Evolutionary conservation across 2,797 vertebrate species (phyloP).

Genomic region (Diplodus sargus): DNA sequence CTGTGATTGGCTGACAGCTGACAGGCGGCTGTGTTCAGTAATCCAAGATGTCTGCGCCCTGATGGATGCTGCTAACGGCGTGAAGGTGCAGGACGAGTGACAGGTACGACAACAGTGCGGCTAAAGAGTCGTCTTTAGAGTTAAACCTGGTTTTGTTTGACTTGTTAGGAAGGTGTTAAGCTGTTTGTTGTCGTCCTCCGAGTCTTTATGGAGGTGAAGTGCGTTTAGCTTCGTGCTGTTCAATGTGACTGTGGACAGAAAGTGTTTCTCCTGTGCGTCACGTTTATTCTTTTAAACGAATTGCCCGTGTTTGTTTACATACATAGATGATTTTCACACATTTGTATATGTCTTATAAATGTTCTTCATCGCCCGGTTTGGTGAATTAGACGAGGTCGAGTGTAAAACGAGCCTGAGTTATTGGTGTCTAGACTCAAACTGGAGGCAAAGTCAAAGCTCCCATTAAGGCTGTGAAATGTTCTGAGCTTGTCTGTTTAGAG

Average conservation of each 20-base stretch:
- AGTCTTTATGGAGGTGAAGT: accelerated
- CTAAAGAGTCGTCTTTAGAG: accelerated
- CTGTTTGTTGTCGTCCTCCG: accelerated
- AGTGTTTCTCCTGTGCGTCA: conserved; percentile 13
- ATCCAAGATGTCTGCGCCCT: conserved; percentile 84
- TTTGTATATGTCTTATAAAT: background rate
- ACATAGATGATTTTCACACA: too few species aligned
- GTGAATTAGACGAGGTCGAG: background rate
- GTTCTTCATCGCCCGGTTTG: background rate
- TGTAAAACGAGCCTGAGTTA: background rate
- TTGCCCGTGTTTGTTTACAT: too few species aligned
- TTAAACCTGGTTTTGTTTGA: background rate
- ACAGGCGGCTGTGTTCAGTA: background rate
- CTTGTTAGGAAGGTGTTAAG: accelerated
- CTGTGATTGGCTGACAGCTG: accelerated
- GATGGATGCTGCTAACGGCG: conserved; percentile 62
- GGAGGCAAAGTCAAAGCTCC: conserved; percentile 7
- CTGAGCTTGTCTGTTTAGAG: too few species aligned
- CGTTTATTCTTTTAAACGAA: background rate
- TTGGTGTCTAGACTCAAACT: background rate
- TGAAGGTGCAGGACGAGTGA: conserved; percentile 64
- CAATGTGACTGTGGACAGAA: background rate
- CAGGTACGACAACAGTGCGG: conserved; percentile 41
- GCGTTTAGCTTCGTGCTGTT: background rate
- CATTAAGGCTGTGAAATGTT: background rate